phyloP scores from a whole-genome alignment of 2,888 invertebrate species.

The Tanytarsus gracilentus region DNA sequence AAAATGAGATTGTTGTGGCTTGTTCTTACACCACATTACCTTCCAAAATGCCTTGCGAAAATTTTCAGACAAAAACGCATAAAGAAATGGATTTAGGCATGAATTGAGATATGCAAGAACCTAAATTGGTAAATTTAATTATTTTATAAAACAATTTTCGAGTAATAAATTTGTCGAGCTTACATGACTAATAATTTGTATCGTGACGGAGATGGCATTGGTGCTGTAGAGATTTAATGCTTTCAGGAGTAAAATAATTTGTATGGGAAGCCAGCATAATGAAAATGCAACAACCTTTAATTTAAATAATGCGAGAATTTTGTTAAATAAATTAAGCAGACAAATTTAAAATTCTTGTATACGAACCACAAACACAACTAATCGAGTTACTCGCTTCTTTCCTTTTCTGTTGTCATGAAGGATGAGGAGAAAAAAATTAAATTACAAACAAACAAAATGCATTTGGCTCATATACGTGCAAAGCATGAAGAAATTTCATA shows the following conservation, averaged over 20 bases:
- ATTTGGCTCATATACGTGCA: too few species aligned
- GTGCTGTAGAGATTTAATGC: slow-evolving; percentile 64
- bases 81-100: slow-evolving; percentile 88
- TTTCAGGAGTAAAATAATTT: slow-evolving; percentile 72
- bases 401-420: slow-evolving; percentile 48
- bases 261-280: slow-evolving; percentile 89
- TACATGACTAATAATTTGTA: slow-evolving; percentile 72
- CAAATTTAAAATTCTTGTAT: not conserved
- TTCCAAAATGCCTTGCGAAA: slow-evolving; percentile 81
- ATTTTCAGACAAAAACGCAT: slow-evolving; percentile 89
- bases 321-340: not conserved
- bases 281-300: slow-evolving; percentile 58
- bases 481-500: too few species aligned
- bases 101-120: slow-evolving; percentile 53
- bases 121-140: too few species aligned
- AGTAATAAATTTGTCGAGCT: slow-evolving; percentile 80
- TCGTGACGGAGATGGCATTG: slow-evolving; percentile 58
- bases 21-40: slow-evolving; percentile 44
- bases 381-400: slow-evolving; percentile 77
- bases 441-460: not conserved
- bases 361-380: slow-evolving; percentile 77
- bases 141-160: too few species aligned
- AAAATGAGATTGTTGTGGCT: slow-evolving; percentile 36
- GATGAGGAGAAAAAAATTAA: not conserved
- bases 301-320: not conserved